phyloP scores from a whole-genome alignment of 2,888 invertebrate genomes.

The Iphiclides podalirius region DNA sequence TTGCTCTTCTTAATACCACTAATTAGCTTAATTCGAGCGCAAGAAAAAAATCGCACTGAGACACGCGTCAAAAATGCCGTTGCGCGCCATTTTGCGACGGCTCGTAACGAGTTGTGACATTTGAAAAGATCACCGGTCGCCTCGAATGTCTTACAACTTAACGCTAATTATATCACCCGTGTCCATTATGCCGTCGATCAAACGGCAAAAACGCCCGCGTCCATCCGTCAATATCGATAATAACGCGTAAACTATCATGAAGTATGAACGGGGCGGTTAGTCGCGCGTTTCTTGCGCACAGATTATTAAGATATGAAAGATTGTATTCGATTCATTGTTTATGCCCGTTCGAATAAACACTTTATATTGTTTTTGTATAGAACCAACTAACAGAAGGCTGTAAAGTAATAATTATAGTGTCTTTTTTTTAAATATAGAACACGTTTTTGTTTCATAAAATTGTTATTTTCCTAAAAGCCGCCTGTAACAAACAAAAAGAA shows the following conservation, averaged over 20 bases:
- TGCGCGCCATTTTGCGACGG: conserved; percentile 2
- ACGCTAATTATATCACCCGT: conserved; percentile 14
- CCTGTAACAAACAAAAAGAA: too few species aligned
- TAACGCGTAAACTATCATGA: background rate
- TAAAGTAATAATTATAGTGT: too few species aligned
- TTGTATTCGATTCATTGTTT: background rate
- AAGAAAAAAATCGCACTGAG: conserved; percentile 1
- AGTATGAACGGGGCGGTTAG: background rate
- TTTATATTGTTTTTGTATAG: conserved; percentile 2
- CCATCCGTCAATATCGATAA: conserved; percentile 6
- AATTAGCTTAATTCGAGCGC: conserved; percentile 7
- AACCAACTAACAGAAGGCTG: background rate
- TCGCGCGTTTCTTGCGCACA: conserved; percentile 2
- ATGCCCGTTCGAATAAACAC: background rate
- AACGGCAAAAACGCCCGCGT: conserved; percentile 2
- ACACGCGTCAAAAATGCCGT: conserved; percentile 12
- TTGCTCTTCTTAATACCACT: background rate
- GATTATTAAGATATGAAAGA: conserved; percentile 5
- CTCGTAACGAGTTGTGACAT: conserved; percentile 20
- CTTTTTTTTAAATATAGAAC: too few species aligned
- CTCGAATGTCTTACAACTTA: conserved; percentile 14
- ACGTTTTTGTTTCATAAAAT: too few species aligned
- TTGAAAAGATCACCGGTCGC: conserved; percentile 13
- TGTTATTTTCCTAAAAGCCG: too few species aligned
- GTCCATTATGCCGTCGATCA: conserved; percentile 17